phyloP scores from a whole-genome alignment of 35 echinoderm and acorn worm species.

The Ophiothrix spiculata region DNA sequence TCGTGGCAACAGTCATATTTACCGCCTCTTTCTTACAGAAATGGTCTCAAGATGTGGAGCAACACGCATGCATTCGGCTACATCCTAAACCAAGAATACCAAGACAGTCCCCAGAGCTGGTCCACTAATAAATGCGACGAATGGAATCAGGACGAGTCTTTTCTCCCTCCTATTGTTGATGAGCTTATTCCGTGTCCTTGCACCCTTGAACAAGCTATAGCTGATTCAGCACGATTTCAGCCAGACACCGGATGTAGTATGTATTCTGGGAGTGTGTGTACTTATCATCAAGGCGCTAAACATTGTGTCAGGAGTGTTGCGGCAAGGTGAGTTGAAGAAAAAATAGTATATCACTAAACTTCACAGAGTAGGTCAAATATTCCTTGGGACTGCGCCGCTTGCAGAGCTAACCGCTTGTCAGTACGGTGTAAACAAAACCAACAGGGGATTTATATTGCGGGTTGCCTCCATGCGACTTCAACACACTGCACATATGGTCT shows the following conservation, averaged over 20 bases:
- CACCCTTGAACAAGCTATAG: constrained; percentile 54
- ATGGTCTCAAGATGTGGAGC: constrained; percentile 54
- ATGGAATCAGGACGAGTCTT: neutral
- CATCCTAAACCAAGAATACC: constrained; percentile 62
- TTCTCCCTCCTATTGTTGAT: constrained; percentile 5
- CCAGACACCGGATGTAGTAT: constrained; percentile 51
- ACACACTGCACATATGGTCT: too few relatives aligned
- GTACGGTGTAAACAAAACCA: too few relatives aligned
- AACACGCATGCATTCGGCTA: constrained; percentile 62
- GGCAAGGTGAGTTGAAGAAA: neutral
- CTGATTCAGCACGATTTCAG: constrained; percentile 55
- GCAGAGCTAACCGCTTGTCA: too few relatives aligned
- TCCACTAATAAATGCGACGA: constrained; percentile 50
- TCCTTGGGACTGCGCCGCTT: too few relatives aligned
- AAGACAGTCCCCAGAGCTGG: constrained; percentile 31
- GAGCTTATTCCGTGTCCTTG: constrained; percentile 64
- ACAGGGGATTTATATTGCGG: too few relatives aligned
- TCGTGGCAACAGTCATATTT: neutral
- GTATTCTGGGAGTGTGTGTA: constrained; percentile 7
- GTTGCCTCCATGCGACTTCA: too few relatives aligned
- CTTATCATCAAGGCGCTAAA: neutral
- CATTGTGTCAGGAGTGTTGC: neutral
- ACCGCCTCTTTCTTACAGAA: constrained; percentile 15
- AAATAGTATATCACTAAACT: too few relatives aligned
- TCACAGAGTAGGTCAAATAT: too few relatives aligned